Conservation (phyloP, 2,113 vertebrate genomes). For the Eulemur rufifrons region DNA sequence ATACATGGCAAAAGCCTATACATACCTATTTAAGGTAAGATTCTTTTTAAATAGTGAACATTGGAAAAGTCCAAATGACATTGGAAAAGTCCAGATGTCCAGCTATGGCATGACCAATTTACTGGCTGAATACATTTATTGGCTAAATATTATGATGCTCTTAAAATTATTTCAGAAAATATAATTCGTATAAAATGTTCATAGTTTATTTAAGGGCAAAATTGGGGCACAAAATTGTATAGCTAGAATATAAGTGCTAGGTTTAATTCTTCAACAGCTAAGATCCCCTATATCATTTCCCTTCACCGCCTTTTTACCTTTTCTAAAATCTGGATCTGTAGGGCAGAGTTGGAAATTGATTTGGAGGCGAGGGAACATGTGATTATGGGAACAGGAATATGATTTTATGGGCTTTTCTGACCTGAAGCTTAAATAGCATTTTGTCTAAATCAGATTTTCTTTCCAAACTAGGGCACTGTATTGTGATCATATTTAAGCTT, state of each 20-base stretch:
- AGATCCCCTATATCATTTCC: background rate
- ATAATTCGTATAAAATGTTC: background rate
- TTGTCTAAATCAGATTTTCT: background rate
- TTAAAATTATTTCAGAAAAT: constrained; percentile 44
- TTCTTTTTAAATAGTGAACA: background rate
- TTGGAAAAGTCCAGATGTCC: background rate
- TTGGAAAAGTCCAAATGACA: background rate
- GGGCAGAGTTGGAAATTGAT: background rate
- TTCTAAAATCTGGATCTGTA: background rate
- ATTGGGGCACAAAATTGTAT: background rate
- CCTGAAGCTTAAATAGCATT: background rate
- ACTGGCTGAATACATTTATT: background rate
- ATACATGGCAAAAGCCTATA: background rate
- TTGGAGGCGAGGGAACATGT: background rate
- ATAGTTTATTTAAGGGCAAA: background rate
- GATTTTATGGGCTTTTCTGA: background rate
- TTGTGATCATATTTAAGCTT: background rate
- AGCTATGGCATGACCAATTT: background rate
- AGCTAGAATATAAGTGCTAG: background rate
- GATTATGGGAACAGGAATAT: background rate
- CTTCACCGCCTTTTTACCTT: background rate
- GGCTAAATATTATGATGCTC: background rate
- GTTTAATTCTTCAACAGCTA: background rate
- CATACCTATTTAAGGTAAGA: background rate
- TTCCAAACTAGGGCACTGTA: background rate